phyloP scores from a whole-genome alignment of 2,113 vertebrate genomes.

The Gymnorhina tibicen region DNA sequence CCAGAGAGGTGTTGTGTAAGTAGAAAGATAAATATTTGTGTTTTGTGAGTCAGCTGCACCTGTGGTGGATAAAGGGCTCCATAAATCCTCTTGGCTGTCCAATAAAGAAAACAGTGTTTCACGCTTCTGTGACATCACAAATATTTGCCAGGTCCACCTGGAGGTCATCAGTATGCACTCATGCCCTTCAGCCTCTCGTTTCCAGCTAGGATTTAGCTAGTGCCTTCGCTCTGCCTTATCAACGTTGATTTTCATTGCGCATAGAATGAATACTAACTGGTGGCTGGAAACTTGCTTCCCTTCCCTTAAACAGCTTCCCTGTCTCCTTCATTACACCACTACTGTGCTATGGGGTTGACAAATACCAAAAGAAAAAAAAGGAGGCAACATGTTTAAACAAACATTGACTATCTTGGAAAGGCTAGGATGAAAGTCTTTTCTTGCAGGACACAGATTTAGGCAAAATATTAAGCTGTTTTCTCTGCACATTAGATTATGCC shows the following conservation, averaged over 20 bases:
- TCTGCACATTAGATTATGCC: background rate
- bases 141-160: conserved; percentile 33
- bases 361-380: background rate
- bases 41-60: conserved; percentile 31
- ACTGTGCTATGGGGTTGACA: background rate
- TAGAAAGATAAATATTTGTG: conserved; percentile 68
- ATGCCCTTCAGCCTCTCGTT: conserved; percentile 13
- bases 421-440: background rate
- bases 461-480: background rate
- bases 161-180: conserved; percentile 10
- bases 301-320: background rate
- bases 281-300: background rate
- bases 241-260: background rate
- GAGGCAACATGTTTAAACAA: background rate
- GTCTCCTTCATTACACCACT: background rate
- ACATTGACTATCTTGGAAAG: background rate
- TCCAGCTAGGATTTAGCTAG: background rate
- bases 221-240: background rate
- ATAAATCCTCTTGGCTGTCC: conserved; percentile 55
- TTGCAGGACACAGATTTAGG: background rate
- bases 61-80: conserved; percentile 32
- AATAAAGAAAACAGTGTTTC: conserved; percentile 52
- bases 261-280: background rate
- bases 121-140: conserved; percentile 24
- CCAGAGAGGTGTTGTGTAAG: background rate